phyloP scores from a whole-genome alignment of 2,797 vertebrate genomes.

The Chiloscyllium punctatum region DNA sequence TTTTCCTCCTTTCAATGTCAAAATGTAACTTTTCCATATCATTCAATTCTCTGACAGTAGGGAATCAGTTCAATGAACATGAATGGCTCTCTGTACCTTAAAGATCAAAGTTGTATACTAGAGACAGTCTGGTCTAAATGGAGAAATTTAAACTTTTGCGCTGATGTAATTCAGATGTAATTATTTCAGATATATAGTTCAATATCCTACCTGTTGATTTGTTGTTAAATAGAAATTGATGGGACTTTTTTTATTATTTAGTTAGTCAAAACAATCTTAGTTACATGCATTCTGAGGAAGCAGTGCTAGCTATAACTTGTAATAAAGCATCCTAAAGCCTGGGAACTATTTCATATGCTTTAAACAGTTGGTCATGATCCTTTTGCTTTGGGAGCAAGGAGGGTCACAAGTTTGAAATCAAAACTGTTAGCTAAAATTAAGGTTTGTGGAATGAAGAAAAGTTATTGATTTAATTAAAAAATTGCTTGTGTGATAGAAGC shows the following conservation, averaged over 20 bases:
- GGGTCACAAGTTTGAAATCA: background rate
- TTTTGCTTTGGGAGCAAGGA: background rate
- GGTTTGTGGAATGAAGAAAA: no score
- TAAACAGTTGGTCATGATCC: background rate
- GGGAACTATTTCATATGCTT: background rate
- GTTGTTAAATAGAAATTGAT: background rate
- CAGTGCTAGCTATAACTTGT: background rate
- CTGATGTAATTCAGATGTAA: background rate
- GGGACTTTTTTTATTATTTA: background rate
- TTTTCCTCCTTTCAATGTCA: no score
- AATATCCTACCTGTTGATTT: background rate
- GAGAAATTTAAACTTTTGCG: background rate
- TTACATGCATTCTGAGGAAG: background rate
- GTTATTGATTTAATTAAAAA: no score
- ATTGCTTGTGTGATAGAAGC: no score
- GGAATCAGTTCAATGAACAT: no score
- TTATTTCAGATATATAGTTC: background rate
- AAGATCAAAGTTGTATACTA: no score
- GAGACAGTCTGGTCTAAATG: background rate
- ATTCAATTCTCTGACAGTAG: no score
- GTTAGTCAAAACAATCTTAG: background rate
- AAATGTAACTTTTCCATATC: no score
- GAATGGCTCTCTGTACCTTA: no score
- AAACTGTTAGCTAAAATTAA: no score
- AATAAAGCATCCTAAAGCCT: background rate